Evolutionary conservation across 2,113 vertebrate genomes (phyloP).

Genomic region (Ciconia boyciana): DNA sequence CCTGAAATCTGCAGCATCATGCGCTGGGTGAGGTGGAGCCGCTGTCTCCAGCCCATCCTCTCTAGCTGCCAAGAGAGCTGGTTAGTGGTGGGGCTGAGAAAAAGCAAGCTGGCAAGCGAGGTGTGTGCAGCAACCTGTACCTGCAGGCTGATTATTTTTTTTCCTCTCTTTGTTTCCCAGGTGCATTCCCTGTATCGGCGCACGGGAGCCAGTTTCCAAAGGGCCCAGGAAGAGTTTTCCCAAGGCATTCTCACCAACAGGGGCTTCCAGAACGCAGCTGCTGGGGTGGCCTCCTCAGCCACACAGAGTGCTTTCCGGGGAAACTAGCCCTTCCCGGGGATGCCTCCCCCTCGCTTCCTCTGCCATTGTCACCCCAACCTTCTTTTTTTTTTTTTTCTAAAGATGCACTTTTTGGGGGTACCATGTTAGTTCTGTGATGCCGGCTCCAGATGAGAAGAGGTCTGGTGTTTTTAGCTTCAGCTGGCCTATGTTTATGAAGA

Average conservation of each 20-base stretch:
- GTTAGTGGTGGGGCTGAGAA: rapidly evolving
- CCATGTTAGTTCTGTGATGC: constrained; percentile 17
- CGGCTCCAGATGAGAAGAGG: background rate
- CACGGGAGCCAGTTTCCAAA: constrained; percentile 92
- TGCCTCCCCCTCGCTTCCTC: constrained; percentile 2
- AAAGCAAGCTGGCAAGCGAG: rapidly evolving
- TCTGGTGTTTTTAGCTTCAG: background rate
- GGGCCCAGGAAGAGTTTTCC: constrained; percentile 95
- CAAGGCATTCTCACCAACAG: constrained; percentile 86
- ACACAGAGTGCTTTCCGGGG: constrained; percentile 80
- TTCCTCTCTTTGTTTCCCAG: constrained; percentile 44
- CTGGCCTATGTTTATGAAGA: background rate
- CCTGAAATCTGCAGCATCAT: background rate
- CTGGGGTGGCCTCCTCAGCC: constrained; percentile 78
- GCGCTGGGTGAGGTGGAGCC: rapidly evolving
- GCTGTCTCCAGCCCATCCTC: background rate
- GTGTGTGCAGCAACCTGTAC: background rate
- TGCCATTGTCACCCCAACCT: background rate
- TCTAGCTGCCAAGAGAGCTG: background rate
- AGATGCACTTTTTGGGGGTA: constrained; percentile 54
- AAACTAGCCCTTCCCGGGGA: constrained; percentile 53
- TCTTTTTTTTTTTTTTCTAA: background rate
- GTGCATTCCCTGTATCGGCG: constrained; percentile 91
- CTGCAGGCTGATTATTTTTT: background rate
- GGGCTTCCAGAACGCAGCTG: constrained; percentile 80